These are phyloP conservation scores for Gephyroberyx darwinii DNA, from an alignment of 2,797 vertebrate species.

Conservation along the genomic window DNA sequence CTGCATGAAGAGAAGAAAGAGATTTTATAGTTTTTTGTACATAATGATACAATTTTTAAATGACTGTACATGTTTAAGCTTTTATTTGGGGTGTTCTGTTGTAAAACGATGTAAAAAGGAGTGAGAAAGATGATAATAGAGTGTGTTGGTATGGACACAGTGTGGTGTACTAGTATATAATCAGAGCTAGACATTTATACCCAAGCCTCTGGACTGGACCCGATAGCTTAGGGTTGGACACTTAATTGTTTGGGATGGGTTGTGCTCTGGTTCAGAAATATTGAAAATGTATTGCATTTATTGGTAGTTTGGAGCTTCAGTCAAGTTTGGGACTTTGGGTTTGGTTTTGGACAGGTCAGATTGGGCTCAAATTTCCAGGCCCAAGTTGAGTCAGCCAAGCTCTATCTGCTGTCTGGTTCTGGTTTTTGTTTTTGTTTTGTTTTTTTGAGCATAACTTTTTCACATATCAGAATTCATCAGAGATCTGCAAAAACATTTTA, in stretches of 20 bases:
- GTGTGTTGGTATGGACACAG: constrained; percentile 25
- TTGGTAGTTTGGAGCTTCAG: constrained; percentile 26
- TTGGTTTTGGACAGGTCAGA: background rate
- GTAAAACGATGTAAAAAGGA: constrained; percentile 66
- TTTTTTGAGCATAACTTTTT: constrained; percentile 15
- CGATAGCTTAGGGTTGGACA: constrained; percentile 15
- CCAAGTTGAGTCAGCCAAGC: background rate
- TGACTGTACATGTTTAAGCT: constrained; percentile 74
- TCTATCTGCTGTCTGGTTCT: constrained; percentile 51
- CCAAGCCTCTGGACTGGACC: constrained; percentile 35
- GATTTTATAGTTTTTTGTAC: constrained; percentile 90
- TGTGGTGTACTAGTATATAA: constrained; percentile 33
- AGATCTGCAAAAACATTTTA: background rate
- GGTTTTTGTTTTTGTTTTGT: background rate
- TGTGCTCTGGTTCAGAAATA: constrained; percentile 31
- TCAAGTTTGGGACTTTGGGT: background rate
- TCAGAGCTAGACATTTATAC: constrained; percentile 44
- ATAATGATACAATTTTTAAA: constrained; percentile 79
- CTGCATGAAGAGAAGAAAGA: constrained; percentile 86
- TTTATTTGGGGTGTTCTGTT: constrained; percentile 66
- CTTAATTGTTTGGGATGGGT: background rate
- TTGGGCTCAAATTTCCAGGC: background rate
- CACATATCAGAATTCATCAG: constrained; percentile 18
- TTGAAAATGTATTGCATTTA: constrained; percentile 23
- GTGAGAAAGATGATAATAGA: background rate